These are phyloP conservation scores for Lingula anatina DNA, from an alignment of 2,888 invertebrate genomes.

Conservation along the genomic window DNA sequence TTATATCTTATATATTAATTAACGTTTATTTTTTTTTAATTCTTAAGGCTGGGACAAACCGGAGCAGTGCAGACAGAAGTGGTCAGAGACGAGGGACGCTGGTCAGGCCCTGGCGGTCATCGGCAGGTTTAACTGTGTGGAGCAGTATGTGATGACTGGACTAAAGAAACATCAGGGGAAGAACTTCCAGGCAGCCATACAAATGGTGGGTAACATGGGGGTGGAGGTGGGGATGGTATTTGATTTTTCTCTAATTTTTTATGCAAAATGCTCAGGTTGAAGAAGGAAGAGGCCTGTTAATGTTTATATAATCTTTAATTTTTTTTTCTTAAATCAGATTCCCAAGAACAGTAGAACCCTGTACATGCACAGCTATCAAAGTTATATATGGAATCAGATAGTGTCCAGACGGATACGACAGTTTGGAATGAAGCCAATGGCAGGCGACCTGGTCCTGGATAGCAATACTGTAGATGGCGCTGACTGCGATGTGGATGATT, in stretches of 20 bases:
- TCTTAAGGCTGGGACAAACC: conserved; percentile 59
- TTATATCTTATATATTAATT: no score
- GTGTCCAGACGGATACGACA: conserved; percentile 70
- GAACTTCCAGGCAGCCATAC: conserved; percentile 63
- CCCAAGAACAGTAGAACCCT: conserved; percentile 79
- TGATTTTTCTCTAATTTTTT: not conserved
- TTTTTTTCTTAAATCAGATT: conserved; percentile 51
- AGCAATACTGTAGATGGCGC: no score
- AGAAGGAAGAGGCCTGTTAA: not conserved
- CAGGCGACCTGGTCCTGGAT: conserved; percentile 64
- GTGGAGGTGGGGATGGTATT: not conserved
- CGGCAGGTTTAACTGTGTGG: conserved; percentile 56
- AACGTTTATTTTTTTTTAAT: conserved; percentile 1
- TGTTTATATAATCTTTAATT: not conserved
- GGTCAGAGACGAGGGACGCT: conserved; percentile 63
- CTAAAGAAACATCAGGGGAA: conserved; percentile 58
- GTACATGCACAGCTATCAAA: conserved; percentile 95
- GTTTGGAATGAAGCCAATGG: conserved; percentile 65
- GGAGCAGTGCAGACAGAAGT: conserved; percentile 62
- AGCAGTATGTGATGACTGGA: conserved; percentile 66
- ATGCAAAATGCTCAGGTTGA: not conserved
- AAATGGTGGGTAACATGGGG: conserved; percentile 53
- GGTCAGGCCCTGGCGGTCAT: conserved; percentile 55
- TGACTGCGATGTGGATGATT: no score
- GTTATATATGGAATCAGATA: conserved; percentile 83